Base-by-base conservation (phyloP, 2,797 vertebrate genomes). In the Acomys russatus region DNA sequence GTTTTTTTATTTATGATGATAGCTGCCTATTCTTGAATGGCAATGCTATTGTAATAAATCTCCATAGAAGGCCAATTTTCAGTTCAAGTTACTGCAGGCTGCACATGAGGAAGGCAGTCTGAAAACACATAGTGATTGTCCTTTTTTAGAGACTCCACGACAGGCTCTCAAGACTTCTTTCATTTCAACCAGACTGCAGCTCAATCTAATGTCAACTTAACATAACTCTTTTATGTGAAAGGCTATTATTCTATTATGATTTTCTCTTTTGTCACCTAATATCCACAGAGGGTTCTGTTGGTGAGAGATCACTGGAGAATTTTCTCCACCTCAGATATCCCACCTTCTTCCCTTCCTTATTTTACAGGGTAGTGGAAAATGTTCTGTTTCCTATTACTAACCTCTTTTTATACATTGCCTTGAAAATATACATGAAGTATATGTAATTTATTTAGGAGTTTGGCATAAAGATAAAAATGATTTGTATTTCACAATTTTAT, bases 61-160 rank as follows among this genome's bases (percentile, higher is more conserved):
- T 97, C 96, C 97, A 96, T 97, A 97, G 97, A 97, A 97, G 97
- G 92, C 89, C 97, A 95, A 96, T 98, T 97, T 96, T 94, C 88
- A 87, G 94, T 95, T 97, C 96, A 95, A 92, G 90, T 97, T 90
- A 96, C 92, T 68, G 64, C 64, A 78, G 84, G 84, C 95, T 94
- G 95, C 96, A 83, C 86, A 83, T 33, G 64, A 91, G 89, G 87
- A 94, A 71, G 95, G 85, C 87, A 76, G 88, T 49, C 90, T 94
- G 89, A 96, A 97, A 96, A 95, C 84, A 95, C 90, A 94, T 94
- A 95, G 33, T 80, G 89, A 97, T 96, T 92, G 95, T 96, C 96
- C n/a, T 89, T 71, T 92, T 94, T 95, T 79, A 92, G 51, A 95
- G 83, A 90, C 64, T 93, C 95, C 10, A 56, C 96, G 94, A 96